Evolutionary conservation across 2,113 vertebrate species (phyloP).

Genomic region (Campylomormyrus tamandua): DNA sequence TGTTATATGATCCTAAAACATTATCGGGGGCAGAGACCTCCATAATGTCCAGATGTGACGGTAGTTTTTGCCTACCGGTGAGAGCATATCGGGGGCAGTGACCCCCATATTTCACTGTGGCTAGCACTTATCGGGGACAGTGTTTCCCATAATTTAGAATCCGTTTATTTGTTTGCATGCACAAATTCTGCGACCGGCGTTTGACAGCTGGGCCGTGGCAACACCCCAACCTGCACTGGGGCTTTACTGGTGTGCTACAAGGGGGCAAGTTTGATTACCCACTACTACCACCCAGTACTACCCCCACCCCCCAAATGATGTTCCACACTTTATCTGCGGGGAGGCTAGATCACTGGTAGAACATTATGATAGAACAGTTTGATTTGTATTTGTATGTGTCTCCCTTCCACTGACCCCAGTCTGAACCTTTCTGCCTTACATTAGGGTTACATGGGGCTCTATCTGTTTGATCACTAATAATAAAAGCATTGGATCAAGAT

Average conservation of each 20-base stretch:
- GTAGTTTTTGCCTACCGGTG: constrained; percentile 97
- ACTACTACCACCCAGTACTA: background rate
- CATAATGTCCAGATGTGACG: constrained; percentile 85
- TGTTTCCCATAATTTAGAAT: constrained; percentile 83
- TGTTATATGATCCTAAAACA: constrained; percentile 49
- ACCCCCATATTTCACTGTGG: constrained; percentile 90
- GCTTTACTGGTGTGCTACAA: background rate
- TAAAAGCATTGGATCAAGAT: background rate
- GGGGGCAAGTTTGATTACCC: background rate
- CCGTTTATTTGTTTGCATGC: constrained; percentile 41
- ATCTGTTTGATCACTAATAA: background rate
- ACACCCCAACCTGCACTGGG: background rate
- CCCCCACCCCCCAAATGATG: background rate
- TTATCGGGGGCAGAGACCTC: constrained; percentile 98
- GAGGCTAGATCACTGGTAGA: background rate
- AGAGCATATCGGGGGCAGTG: constrained; percentile 93
- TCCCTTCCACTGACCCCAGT: background rate
- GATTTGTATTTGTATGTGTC: background rate
- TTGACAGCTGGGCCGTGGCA: background rate
- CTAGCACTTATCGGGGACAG: constrained; percentile 96
- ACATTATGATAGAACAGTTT: background rate
- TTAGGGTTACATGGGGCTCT: background rate
- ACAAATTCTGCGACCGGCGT: constrained; percentile 2
- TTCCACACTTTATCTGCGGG: background rate
- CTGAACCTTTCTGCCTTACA: background rate